Conservation (phyloP, 1,140 invertebrate genomes). For the Nephila pilipes region DNA sequence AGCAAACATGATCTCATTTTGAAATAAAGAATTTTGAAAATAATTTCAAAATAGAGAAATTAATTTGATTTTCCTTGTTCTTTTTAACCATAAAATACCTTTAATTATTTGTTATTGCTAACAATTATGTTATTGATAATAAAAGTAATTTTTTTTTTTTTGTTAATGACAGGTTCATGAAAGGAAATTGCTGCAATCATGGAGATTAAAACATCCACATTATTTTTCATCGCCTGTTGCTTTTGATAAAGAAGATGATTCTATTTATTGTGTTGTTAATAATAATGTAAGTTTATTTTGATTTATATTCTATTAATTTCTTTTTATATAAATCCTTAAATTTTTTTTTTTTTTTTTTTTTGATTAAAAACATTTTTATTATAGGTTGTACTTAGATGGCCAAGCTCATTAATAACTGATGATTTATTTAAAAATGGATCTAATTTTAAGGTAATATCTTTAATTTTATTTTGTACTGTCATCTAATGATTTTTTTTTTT, state of each 20-base stretch:
- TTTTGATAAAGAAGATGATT: background rate
- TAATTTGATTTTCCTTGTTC: no score
- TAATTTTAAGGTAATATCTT: slow-evolving; percentile 4
- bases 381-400: background rate
- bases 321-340: background rate
- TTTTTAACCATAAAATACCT: no score
- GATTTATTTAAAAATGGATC: slow-evolving; percentile 5
- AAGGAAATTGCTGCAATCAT: slow-evolving; percentile 47
- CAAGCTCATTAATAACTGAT: background rate
- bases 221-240: slow-evolving; percentile 26
- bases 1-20: no score
- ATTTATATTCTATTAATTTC: background rate
- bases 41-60: no score
- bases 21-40: no score
- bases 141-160: background rate
- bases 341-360: no score
- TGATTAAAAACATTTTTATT: background rate
- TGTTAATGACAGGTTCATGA: slow-evolving; percentile 34
- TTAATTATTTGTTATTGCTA: no score
- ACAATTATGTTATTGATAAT: background rate
- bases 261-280: slow-evolving; percentile 30
- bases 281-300: slow-evolving; percentile 46
- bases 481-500: no score
- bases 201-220: slow-evolving; percentile 56
- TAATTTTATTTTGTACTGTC: no score